Conservation (phyloP, 2,888 invertebrate genomes). For the Ctena decussata region DNA sequence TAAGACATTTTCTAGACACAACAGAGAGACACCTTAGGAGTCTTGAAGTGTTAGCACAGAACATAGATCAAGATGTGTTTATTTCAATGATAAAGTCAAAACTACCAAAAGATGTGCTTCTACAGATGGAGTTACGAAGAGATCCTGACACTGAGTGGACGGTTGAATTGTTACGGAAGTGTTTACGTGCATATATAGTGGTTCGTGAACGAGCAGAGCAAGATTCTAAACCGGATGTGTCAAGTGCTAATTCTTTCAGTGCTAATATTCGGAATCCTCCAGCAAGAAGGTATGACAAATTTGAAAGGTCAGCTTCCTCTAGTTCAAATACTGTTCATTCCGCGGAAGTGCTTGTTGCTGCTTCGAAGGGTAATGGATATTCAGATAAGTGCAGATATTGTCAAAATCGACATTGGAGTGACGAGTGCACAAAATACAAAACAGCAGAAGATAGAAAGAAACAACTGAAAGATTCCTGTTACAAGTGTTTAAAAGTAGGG, state of each 20-base stretch:
- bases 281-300: background rate
- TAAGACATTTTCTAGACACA: conserved; percentile 23
- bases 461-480: conserved; percentile 26
- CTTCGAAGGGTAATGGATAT: background rate
- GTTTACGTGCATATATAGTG: background rate
- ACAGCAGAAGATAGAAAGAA: conserved; percentile 30
- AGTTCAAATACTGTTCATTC: background rate
- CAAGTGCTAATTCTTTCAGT: background rate
- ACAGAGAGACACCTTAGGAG: conserved; percentile 19
- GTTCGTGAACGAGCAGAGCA: background rate
- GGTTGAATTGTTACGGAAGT: background rate
- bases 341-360: background rate
- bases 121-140: conserved; percentile 1
- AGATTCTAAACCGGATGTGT: background rate
- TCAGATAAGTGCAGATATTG: conserved; percentile 27
- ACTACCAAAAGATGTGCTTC: background rate
- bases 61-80: conserved; percentile 19
- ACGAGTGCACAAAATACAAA: conserved; percentile 22
- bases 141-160: conserved; percentile 5
- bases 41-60: conserved; percentile 8
- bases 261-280: background rate
- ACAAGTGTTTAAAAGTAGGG: conserved; percentile 30
- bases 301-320: background rate
- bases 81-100: conserved; percentile 20
- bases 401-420: conserved; percentile 9